These are phyloP conservation scores for Spodoptera picta DNA, from an alignment of 2,888 invertebrate genomes.

Conservation along the genomic window DNA sequence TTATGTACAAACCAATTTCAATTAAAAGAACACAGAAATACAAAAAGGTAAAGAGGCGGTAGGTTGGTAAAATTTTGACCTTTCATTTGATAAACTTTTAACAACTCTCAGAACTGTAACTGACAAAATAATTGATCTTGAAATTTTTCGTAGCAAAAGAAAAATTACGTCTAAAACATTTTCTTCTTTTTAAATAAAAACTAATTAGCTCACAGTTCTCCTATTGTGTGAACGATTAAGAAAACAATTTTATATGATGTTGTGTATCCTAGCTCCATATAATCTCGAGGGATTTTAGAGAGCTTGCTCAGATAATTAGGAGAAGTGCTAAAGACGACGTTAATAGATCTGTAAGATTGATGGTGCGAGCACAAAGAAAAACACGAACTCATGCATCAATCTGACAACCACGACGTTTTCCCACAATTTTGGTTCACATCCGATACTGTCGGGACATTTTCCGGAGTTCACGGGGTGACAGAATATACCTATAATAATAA, in stretches of 20 bases:
- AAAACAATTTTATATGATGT: conserved; percentile 61
- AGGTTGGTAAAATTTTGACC: conserved; percentile 6
- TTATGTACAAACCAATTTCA: neutral
- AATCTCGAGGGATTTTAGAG: conserved; percentile 66
- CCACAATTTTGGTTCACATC: conserved; percentile 54
- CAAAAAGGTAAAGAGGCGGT: neutral
- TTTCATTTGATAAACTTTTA: conserved; percentile 14
- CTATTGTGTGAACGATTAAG: conserved; percentile 42
- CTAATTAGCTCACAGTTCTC: conserved; percentile 35
- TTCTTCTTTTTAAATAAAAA: conserved; percentile 3
- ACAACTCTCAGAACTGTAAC: conserved; percentile 5
- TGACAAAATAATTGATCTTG: conserved; percentile 11
- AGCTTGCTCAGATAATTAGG: conserved; percentile 78
- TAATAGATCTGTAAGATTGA: conserved; percentile 83
- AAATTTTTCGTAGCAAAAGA: neutral
- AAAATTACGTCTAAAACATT: neutral
- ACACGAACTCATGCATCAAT: conserved; percentile 81
- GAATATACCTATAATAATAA: conserved; percentile 15
- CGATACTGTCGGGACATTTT: conserved; percentile 49
- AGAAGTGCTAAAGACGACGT: conserved; percentile 78
- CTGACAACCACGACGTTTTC: conserved; percentile 69
- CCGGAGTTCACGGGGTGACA: conserved; percentile 18
- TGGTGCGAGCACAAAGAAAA: conserved; percentile 77
- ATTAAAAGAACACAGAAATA: conserved; percentile 1
- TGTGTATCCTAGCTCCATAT: conserved; percentile 59